Conservation (phyloP, 2,797 vertebrate species). For the Gastrophryne carolinensis region DNA sequence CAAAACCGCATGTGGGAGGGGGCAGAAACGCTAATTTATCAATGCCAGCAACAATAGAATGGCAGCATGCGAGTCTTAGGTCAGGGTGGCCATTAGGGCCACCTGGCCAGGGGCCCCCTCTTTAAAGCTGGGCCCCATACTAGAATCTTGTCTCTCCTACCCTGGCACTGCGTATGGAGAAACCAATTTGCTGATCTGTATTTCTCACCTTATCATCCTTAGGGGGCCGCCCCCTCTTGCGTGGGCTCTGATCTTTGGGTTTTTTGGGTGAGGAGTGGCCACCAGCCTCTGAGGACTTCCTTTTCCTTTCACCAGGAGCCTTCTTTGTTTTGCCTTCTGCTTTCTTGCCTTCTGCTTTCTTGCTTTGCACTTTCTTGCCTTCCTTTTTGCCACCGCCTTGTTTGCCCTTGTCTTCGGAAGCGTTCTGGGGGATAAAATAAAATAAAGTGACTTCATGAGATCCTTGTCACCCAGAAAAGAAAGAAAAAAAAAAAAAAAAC, state of each 20-base stretch:
- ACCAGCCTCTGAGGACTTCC: conserved; percentile 71
- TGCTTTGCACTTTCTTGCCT: conserved; percentile 81
- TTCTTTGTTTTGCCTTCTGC: conserved; percentile 76
- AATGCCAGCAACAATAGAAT: too few relatives aligned
- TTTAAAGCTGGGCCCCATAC: too few relatives aligned
- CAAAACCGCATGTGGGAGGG: too few relatives aligned
- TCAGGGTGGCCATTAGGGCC: too few relatives aligned
- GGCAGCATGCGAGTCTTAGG: too few relatives aligned
- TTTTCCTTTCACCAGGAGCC: conserved; percentile 72
- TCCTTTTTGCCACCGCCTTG: conserved; percentile 76
- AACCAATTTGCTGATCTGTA: too few relatives aligned
- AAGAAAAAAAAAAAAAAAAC: not conserved
- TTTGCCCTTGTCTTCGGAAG: conserved; percentile 65
- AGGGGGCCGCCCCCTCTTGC: conserved; percentile 86
- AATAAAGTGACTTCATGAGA: too few relatives aligned
- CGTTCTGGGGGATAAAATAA: too few relatives aligned
- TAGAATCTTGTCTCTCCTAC: too few relatives aligned
- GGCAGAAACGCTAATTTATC: too few relatives aligned
- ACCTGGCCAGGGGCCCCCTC: too few relatives aligned
- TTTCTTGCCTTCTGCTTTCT: conserved; percentile 78
- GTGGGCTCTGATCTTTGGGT: conserved; percentile 83
- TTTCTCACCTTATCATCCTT: conserved; percentile 88
- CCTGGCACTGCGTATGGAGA: too few relatives aligned
- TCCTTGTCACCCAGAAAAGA: not conserved
- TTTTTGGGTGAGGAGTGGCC: conserved; percentile 80